Conservation (phyloP, 2,797 vertebrate genomes). For the Tachyglossus aculeatus region DNA sequence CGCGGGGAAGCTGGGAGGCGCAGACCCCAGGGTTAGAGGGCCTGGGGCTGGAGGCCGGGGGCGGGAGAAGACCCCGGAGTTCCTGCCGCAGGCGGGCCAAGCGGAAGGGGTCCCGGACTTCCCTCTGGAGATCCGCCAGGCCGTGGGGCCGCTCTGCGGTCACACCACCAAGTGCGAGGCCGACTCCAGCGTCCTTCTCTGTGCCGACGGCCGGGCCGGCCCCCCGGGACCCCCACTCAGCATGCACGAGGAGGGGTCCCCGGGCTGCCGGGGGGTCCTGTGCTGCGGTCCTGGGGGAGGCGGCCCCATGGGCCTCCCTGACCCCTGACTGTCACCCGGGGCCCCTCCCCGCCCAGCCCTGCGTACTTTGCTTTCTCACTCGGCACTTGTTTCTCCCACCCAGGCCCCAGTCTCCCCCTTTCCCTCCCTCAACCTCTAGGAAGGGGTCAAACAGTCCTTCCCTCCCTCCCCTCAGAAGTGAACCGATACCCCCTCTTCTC, state of each 20-base stretch:
- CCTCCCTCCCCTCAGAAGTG: too few species aligned
- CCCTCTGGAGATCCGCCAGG: conserved; percentile 67
- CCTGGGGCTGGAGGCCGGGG: background rate
- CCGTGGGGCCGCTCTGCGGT: conserved; percentile 77
- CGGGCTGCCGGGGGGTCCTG: conserved; percentile 14
- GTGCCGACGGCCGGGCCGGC: conserved; percentile 76
- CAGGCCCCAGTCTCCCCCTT: background rate
- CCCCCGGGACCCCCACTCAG: conserved; percentile 57
- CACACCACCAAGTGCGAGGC: conserved; percentile 96
- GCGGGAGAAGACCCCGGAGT: conserved; percentile 4
- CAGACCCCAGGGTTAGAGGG: conserved; percentile 28
- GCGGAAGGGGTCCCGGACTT: conserved; percentile 74
- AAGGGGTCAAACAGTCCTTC: too few species aligned
- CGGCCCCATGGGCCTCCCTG: too few species aligned
- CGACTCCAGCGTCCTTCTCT: conserved; percentile 91
- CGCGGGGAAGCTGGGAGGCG: background rate
- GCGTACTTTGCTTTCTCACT: conserved; percentile 24
- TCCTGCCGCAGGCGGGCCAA: conserved; percentile 42
- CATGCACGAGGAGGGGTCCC: conserved; percentile 48
- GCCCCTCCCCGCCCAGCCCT: background rate
- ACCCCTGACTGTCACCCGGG: conserved; percentile 70
- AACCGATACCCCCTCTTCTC: too few species aligned
- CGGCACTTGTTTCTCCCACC: conserved; percentile 14
- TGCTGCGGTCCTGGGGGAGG: conserved; percentile 58
- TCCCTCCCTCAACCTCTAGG: too few species aligned